Conservation (phyloP, 2,888 invertebrate genomes). For the Chymomyza amoena region DNA sequence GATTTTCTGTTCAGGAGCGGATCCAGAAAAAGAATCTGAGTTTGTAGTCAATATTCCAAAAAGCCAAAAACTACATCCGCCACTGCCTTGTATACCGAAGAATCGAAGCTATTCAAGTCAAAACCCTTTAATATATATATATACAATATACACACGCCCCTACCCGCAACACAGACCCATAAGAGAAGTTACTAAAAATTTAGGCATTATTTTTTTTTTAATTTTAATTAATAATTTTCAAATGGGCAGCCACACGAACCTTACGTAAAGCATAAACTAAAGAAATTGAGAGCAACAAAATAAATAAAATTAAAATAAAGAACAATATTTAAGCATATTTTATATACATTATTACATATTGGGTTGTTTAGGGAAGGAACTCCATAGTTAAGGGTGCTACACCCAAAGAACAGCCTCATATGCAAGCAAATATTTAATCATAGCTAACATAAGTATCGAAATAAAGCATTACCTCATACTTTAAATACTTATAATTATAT, state of each 20-base stretch:
- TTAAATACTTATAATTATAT: constrained; percentile 65
- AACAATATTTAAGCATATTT: constrained; percentile 15
- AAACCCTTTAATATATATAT: no score
- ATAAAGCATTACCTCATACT: constrained; percentile 75
- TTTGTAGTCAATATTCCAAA: no score
- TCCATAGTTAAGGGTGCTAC: not conserved
- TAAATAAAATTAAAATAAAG: not conserved
- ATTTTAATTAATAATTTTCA: not conserved
- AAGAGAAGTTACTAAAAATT: no score
- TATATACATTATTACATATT: not conserved
- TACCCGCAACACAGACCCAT: no score
- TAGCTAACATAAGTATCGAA: constrained; percentile 62
- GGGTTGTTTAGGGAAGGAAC: not conserved
- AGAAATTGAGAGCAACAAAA: not conserved
- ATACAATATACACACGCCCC: no score
- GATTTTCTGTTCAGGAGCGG: no score
- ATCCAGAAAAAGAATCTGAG: no score
- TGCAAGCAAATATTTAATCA: constrained; percentile 10
- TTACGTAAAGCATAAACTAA: not conserved
- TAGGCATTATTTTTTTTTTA: not conserved
- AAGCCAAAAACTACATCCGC: no score
- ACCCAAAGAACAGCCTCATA: not conserved
- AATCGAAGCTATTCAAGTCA: no score
- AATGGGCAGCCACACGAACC: constrained; percentile 14
- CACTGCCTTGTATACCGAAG: no score